Conservation (phyloP, 2,797 vertebrate genomes). For the Molossus molossus region DNA sequence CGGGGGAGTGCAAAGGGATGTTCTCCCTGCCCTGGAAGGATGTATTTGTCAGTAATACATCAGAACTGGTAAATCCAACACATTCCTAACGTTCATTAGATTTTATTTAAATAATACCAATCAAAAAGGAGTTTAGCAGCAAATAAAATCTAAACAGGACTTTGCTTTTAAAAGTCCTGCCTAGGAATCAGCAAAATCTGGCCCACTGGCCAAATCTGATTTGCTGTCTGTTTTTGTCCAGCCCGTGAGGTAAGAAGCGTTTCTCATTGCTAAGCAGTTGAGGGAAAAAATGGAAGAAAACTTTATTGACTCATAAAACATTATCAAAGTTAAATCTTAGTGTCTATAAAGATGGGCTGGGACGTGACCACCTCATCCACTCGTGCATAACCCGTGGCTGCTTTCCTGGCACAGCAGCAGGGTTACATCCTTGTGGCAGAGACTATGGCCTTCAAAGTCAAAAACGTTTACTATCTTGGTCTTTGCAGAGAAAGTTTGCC, state of each 20-base stretch:
- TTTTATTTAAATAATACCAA: slow-evolving; percentile 45
- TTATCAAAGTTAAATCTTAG: neutral
- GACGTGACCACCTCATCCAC: neutral
- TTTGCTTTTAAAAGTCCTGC: slow-evolving; percentile 40
- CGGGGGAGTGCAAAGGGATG: neutral
- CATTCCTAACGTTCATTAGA: neutral
- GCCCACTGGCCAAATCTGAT: neutral
- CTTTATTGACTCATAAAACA: neutral
- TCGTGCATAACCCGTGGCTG: neutral
- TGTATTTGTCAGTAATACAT: slow-evolving; percentile 48
- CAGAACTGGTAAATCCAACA: neutral
- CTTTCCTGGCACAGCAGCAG: neutral
- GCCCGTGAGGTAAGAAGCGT: neutral
- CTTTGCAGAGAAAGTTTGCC: neutral
- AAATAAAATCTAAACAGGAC: slow-evolving; percentile 9
- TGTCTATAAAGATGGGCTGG: neutral
- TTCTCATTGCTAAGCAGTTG: neutral
- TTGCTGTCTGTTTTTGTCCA: neutral
- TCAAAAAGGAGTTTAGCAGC: slow-evolving; percentile 34
- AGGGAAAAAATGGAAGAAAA: neutral
- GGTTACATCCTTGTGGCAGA: neutral
- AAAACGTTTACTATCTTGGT: neutral
- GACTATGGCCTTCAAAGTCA: neutral
- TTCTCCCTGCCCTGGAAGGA: neutral
- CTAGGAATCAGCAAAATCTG: neutral